Percentiles rank a stretch among this genome's conserved stretches.
Conservation (phyloP, 2,888 invertebrate species). For the Pomacea canaliculata region DNA sequence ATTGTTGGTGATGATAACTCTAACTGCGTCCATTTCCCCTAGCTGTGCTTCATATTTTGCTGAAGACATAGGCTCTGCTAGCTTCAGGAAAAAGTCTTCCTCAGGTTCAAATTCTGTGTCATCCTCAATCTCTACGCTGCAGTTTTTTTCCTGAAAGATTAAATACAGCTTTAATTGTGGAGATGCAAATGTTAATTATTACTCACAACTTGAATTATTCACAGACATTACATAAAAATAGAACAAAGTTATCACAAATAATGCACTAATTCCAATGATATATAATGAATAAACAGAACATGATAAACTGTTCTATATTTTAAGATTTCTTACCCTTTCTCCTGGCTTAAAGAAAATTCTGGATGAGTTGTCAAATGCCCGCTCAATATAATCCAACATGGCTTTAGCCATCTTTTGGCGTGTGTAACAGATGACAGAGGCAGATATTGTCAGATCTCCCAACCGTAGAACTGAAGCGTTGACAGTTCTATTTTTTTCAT, state of each 20-base stretch:
- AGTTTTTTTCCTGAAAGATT: conserved; percentile 58
- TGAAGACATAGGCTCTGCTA: conserved; percentile 53
- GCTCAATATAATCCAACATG: conserved; percentile 66
- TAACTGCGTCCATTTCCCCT: conserved; percentile 55
- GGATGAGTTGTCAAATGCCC: conserved; percentile 60
- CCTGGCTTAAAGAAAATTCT: conserved; percentile 65
- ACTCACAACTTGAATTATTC: background rate
- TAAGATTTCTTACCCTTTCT: conserved; percentile 48
- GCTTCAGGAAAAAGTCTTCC: conserved; percentile 63
- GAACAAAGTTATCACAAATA: background rate
- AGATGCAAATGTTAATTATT: background rate
- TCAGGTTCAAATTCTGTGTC: conserved; percentile 65
- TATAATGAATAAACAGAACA: too few species aligned
- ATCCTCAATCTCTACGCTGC: conserved; percentile 65
- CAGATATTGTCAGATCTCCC: conserved; percentile 63
- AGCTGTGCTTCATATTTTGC: conserved; percentile 46
- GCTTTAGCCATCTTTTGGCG: conserved; percentile 65
- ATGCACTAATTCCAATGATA: background rate
- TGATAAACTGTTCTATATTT: background rate
- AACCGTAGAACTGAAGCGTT: conserved; percentile 61
- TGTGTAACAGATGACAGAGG: conserved; percentile 68
- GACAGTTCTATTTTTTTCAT: conserved; percentile 58
- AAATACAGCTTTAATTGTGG: background rate
- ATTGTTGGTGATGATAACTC: conserved; percentile 63
- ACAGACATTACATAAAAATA: too few species aligned